Percentiles rank a stretch among this genome's conserved stretches.
phyloP scores from a whole-genome alignment of 1,140 invertebrate species.

The Mylabris phalerata region DNA sequence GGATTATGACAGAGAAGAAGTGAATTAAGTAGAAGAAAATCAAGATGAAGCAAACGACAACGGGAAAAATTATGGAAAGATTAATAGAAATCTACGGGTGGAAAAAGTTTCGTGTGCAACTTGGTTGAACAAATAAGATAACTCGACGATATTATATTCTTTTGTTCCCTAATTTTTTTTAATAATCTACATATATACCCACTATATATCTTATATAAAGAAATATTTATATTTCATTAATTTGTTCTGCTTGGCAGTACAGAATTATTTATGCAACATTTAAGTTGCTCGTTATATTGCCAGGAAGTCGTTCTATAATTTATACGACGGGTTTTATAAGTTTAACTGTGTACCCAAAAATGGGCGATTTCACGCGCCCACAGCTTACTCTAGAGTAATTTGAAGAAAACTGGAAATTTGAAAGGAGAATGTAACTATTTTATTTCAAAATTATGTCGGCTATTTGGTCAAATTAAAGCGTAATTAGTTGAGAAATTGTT shows the following conservation, averaged over 20 bases:
- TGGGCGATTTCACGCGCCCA: constrained; percentile 21
- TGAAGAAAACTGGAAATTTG: too few relatives aligned
- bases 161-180: constrained; percentile 8
- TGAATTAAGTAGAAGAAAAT: too few relatives aligned
- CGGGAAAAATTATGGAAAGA: too few relatives aligned
- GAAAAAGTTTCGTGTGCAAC: constrained; percentile 10
- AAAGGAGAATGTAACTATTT: too few relatives aligned
- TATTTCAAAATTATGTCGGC: too few relatives aligned
- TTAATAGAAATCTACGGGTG: background rate
- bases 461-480: too few relatives aligned
- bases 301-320: constrained; percentile 30
- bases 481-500: too few relatives aligned
- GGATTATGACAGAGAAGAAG: constrained; percentile 5
- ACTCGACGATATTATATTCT: constrained; percentile 10
- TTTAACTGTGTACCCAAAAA: constrained; percentile 25
- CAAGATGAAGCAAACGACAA: too few relatives aligned
- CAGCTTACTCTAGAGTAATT: too few relatives aligned
- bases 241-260: constrained; percentile 25
- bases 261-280: constrained; percentile 36
- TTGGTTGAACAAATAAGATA: constrained; percentile 24
- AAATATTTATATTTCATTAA: constrained; percentile 36
- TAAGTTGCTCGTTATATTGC: constrained; percentile 32
- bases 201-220: constrained; percentile 1
- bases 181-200: constrained; percentile 1
- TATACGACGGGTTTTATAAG: constrained; percentile 23